Evolutionary conservation across 2,888 invertebrate species (phyloP), one percentile per base, ranked within the genome.

Genomic region (Catotricha subobsoleta): DNA sequence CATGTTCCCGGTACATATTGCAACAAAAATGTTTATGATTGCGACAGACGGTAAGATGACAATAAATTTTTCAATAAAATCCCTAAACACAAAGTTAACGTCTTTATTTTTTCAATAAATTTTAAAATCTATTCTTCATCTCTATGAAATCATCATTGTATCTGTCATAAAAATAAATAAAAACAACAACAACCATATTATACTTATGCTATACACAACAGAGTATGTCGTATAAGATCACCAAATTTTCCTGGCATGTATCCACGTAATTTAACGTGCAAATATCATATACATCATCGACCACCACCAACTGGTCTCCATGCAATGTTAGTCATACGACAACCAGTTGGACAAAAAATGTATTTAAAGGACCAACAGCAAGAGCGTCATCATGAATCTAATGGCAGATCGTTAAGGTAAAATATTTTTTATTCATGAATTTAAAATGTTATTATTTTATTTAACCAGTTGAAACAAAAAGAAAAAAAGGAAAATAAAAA

Each of bases 221-320:
- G 64, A 48, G 66, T 66, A 35, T 80, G 80, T 62, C 74, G 81
- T 46, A 75, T 84, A 45, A 81, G 83, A 62, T 86, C 86, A 19
- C 90, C 88, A 10, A 90, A 90, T 68, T 88, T 82, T 61, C 87
- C 87, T 10, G 88, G 88, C 40, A 76, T 84, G 48, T 90, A 88
- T 62, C 87, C 87, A 5, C 67, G 86, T 45, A 87, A 87, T 60
- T 78, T 86, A 46, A 82, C 82, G 50, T 83, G 83, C 62, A 76
- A 77, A 57, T 83, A 80, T 66, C 69, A 76, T 50, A 71, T 80
- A 48, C 52, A 54, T 39, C 63, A 66, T 47, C 49, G 58, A 29
- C 57, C 60, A 36, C 64, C 68, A 48, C 79, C 80, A 12, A 66
- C 71, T 13, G 80, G 80, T 48, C 76, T 79, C 57, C 77, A 81